Evolutionary conservation across 1,140 invertebrate species (phyloP).

Genomic region (Helicoverpa zea): DNA sequence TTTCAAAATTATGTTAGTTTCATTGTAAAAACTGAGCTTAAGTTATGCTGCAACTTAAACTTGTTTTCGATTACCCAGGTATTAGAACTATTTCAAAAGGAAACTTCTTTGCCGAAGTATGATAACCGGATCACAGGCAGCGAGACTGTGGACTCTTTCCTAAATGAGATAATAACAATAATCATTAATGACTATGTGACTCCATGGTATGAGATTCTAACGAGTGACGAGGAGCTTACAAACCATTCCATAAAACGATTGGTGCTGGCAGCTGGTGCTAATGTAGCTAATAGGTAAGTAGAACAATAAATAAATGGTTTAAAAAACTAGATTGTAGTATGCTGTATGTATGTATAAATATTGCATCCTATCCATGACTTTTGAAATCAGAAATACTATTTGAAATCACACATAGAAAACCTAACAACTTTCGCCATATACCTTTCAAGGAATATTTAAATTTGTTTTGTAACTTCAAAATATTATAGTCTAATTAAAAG

Average conservation of each 20-base stretch:
- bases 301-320: not conserved
- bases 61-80: conserved; percentile 58
- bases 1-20: too few species aligned
- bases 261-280: conserved; percentile 86
- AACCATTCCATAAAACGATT: conserved; percentile 86
- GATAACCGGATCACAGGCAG: conserved; percentile 82
- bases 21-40: too few species aligned
- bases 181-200: conserved; percentile 93
- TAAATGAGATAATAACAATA: conserved; percentile 90
- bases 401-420: too few species aligned
- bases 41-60: too few species aligned
- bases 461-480: too few species aligned
- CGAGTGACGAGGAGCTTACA: conserved; percentile 87
- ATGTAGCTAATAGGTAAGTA: conserved; percentile 87
- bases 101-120: conserved; percentile 71
- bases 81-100: conserved; percentile 71
- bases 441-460: too few species aligned
- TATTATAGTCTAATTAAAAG: too few species aligned
- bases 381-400: too few species aligned
- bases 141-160: conserved; percentile 82
- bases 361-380: too few species aligned
- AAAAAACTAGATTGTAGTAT: too few species aligned
- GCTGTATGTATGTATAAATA: too few species aligned
- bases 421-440: too few species aligned
- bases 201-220: conserved; percentile 91